Evolutionary conservation across 2,888 invertebrate species (phyloP), one percentile per base, ranked within the genome.

Genomic region (Phorcus lineatus): DNA sequence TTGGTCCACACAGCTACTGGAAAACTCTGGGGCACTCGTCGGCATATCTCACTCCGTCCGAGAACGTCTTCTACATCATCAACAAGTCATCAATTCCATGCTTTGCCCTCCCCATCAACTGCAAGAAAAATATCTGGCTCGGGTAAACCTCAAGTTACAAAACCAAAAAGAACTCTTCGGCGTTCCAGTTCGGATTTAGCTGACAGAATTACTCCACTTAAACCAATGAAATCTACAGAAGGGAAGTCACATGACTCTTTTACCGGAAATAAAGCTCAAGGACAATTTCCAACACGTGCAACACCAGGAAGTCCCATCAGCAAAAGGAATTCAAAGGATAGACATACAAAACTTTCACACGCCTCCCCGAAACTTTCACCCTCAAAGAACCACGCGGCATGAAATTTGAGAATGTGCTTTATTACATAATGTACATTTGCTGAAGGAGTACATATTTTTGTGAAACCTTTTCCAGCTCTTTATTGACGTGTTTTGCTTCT

Each of bases 1-100:
- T 83, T 85, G 28, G 36, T 88, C 55, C 85, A 85, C 77, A 83
- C 86, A n/a, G 84, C 85, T 4, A 88, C 87, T 11, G 87, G 87
- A 16, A 85, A 82, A 11, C 84, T 87, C 17, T 81, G 84, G 47
- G 66, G 84, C 7, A 78, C 36, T 36, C 31, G 19, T 17, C 31
- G 17, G 17, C 62, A 62, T 24, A 70, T 36, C 28, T 40, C 70
- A 6, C 70, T 70, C 36, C 70, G 40, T 17, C 70, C 70, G 31
- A 70, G 36, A 40, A 70, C 70, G 1, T 70, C 70, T 36, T 19
- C 31, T 36, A 19, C 4, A 4, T 36, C 31, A 36, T 47, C 47
- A 47, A 11, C 47, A 47, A 47, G 11, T 9, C 47, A 6, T 47
- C 47, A 6, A 47, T 47, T 47, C 13, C 47, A 9, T 47, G 11